A percentile compares a stretch with the other conserved stretches of the same genome.
Conservation (phyloP, 2,113 vertebrate species). For the Delphinapterus leucas region DNA sequence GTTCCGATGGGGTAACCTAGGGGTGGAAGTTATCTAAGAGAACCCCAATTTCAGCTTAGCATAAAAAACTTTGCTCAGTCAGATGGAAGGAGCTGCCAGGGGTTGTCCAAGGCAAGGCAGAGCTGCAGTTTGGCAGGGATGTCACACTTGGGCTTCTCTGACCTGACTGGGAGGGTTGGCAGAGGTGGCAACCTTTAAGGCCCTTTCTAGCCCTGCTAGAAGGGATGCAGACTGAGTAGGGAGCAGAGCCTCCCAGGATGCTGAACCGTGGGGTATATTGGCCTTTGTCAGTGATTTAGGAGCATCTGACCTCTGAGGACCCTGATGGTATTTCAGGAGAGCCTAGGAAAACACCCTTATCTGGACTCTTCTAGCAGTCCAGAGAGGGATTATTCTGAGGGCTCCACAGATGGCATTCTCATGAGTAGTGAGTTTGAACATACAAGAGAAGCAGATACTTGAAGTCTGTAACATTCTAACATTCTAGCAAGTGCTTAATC, state of each 20-base stretch:
- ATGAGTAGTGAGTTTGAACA: not conserved
- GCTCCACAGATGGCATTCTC: not conserved
- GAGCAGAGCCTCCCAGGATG: not conserved
- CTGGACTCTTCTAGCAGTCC: not conserved
- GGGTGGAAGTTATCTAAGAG: not conserved
- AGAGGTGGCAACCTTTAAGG: not conserved
- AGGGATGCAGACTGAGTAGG: not conserved
- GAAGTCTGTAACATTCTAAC: not conserved
- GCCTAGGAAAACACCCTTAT: not conserved
- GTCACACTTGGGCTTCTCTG: not conserved
- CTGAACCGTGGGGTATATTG: not conserved
- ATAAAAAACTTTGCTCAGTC: not conserved
- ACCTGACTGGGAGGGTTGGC: not conserved
- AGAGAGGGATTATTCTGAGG: not conserved
- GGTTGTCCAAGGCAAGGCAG: not conserved
- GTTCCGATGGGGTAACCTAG: not conserved
- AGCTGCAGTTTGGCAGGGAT: not conserved
- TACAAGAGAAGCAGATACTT: not conserved
- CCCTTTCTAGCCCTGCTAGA: not conserved
- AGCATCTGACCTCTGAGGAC: not conserved
- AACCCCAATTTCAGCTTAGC: not conserved
- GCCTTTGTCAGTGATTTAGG: not conserved
- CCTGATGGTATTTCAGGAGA: not conserved
- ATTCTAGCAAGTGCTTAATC: not conserved
- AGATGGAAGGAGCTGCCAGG: not conserved